phyloP scores from a whole-genome alignment of 2,113 vertebrate species.

The Nesogale talazaci region DNA sequence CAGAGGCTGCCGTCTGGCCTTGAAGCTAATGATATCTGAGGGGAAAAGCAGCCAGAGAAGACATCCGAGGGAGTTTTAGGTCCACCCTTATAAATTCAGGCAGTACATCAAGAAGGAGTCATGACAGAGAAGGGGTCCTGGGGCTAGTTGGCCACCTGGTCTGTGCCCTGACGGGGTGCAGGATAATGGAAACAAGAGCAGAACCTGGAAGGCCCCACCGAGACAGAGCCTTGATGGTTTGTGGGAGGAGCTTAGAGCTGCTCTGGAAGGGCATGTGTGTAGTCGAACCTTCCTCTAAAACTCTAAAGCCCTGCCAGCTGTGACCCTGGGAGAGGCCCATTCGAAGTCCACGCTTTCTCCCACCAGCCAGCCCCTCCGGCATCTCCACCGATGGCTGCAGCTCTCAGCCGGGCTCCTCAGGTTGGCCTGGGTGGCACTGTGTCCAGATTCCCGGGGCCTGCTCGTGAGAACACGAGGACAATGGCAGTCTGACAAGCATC shows the following conservation, averaged over 20 bases:
- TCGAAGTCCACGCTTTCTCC: background rate
- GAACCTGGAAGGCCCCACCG: background rate
- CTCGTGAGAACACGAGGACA: background rate
- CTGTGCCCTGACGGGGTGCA: background rate
- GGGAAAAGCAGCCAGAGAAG: background rate
- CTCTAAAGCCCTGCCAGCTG: background rate
- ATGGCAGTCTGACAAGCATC: background rate
- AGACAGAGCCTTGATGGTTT: background rate
- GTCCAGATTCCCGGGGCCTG: background rate
- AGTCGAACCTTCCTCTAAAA: background rate
- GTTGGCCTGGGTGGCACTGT: background rate
- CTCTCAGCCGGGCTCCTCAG: background rate
- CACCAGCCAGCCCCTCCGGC: background rate
- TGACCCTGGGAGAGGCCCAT: background rate
- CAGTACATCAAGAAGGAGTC: background rate
- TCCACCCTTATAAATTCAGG: background rate
- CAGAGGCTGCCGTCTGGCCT: background rate
- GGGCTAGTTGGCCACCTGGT: background rate
- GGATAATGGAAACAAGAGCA: background rate
- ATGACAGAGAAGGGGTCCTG: background rate
- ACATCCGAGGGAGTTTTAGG: too few relatives aligned
- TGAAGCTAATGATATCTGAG: background rate
- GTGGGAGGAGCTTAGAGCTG: background rate
- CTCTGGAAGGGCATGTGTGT: background rate
- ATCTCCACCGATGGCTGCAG: background rate